A percentile compares a stretch with the other conserved stretches of the same genome.
Evolutionary conservation across 2,888 invertebrate genomes (phyloP).

Genomic region (Biston stratarius): DNA sequence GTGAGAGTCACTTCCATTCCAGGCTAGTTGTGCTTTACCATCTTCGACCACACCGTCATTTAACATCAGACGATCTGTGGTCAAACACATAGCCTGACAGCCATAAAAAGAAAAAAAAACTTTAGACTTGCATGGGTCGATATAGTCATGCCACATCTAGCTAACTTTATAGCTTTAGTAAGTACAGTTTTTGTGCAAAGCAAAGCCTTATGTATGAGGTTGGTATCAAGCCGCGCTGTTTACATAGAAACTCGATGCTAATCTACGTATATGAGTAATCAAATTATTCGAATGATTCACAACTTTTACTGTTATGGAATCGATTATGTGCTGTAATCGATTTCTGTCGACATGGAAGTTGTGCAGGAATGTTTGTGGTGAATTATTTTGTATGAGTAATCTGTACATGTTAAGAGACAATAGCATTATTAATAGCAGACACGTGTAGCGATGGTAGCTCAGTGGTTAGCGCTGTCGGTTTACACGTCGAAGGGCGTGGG

Average conservation of each 20-base stretch:
- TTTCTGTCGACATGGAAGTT: neutral
- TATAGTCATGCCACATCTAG: conserved; percentile 1
- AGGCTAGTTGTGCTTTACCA: no score
- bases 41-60: no score
- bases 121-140: no score
- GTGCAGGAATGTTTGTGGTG: conserved; percentile 3
- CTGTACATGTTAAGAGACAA: no score
- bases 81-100: no score
- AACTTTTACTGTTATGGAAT: conserved; percentile 30
- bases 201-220: neutral
- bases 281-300: conserved; percentile 26
- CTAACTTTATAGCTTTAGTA: neutral
- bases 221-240: neutral
- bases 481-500: no score
- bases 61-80: no score
- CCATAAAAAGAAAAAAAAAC: no score
- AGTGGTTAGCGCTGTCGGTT: no score
- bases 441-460: no score
- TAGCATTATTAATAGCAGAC: neutral
- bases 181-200: conserved; percentile 1
- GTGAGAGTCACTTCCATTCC: no score
- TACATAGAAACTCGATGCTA: conserved; percentile 3
- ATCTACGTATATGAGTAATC: conserved; percentile 16
- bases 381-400: conserved; percentile 22
- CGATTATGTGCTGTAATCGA: conserved; percentile 17